Evolutionary conservation across 1,140 invertebrate genomes (phyloP).

Genomic region (Scaptomyza hsui): DNA sequence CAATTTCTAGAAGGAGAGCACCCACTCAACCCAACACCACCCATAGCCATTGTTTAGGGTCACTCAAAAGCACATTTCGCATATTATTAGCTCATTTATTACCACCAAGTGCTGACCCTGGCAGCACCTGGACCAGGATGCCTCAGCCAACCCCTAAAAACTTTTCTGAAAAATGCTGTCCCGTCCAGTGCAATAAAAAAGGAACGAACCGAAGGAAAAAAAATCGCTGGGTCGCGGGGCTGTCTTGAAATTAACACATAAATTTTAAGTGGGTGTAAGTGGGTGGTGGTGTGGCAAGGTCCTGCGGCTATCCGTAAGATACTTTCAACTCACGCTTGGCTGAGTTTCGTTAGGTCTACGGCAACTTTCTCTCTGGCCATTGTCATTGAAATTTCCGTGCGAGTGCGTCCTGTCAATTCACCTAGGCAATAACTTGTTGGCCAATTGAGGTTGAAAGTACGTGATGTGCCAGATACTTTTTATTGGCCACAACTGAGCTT

Average conservation of each 20-base stretch:
- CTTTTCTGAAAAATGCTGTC: slow-evolving; percentile 71
- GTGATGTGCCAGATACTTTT: slow-evolving; percentile 58
- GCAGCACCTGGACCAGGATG: slow-evolving; percentile 63
- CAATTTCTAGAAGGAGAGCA: slow-evolving; percentile 40
- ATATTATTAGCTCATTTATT: slow-evolving; percentile 84
- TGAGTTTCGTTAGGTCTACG: slow-evolving; percentile 12
- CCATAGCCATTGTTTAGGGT: slow-evolving; percentile 69
- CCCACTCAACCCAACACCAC: neutral
- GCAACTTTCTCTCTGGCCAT: slow-evolving; percentile 17
- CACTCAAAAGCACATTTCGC: slow-evolving; percentile 83
- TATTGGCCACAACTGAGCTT: slow-evolving; percentile 2
- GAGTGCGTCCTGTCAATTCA: slow-evolving; percentile 58
- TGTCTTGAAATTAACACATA: slow-evolving; percentile 83
- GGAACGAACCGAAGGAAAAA: slow-evolving; percentile 42
- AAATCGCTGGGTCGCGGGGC: slow-evolving; percentile 36
- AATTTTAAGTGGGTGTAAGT: slow-evolving; percentile 74
- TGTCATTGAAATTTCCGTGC: slow-evolving; percentile 81
- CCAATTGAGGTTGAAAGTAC: slow-evolving; percentile 79
- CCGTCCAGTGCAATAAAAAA: slow-evolving; percentile 48
- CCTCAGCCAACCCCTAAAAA: slow-evolving; percentile 38
- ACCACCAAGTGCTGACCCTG: slow-evolving; percentile 74
- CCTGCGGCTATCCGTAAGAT: slow-evolving; percentile 64
- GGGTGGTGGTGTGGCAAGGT: neutral
- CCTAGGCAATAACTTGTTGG: slow-evolving; percentile 54
- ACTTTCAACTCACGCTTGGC: slow-evolving; percentile 50